A percentile compares a stretch with the other conserved stretches of the same genome.
Conservation (phyloP, 2,888 invertebrate genomes). For the Hypomecis punctinalis region DNA sequence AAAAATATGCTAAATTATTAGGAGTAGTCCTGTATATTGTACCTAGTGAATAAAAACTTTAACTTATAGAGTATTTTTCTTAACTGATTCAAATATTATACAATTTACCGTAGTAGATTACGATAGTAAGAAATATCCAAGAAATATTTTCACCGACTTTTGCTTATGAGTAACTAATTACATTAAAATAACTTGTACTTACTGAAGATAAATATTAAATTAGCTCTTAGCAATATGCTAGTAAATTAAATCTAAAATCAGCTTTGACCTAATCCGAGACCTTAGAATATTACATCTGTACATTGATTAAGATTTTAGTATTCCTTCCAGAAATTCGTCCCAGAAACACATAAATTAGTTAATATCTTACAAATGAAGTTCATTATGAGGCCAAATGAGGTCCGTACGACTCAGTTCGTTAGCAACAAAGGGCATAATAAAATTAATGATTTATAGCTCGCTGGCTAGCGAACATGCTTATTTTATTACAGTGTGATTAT, state of each 20-base stretch:
- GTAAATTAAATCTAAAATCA: background rate
- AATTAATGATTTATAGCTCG: constrained; percentile 74
- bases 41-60: no score
- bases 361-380: constrained; percentile 33
- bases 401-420: constrained; percentile 42
- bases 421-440: constrained; percentile 66
- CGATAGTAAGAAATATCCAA: no score
- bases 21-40: no score
- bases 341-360: background rate
- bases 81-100: no score
- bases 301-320: background rate
- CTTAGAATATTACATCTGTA: background rate
- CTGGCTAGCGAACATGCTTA: constrained; percentile 62
- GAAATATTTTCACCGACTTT: background rate
- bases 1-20: no score
- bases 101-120: no score
- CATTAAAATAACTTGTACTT: constrained; percentile 47
- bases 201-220: constrained; percentile 54
- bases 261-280: background rate
- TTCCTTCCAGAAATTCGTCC: background rate
- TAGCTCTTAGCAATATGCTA: constrained; percentile 34
- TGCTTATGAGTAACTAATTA: constrained; percentile 44
- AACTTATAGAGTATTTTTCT: no score
- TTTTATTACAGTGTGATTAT: background rate
- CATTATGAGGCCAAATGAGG: constrained; percentile 38